These are phyloP conservation scores for Drosophila leonis DNA, from an alignment of 2,888 invertebrate species.

Conservation along the genomic window DNA sequence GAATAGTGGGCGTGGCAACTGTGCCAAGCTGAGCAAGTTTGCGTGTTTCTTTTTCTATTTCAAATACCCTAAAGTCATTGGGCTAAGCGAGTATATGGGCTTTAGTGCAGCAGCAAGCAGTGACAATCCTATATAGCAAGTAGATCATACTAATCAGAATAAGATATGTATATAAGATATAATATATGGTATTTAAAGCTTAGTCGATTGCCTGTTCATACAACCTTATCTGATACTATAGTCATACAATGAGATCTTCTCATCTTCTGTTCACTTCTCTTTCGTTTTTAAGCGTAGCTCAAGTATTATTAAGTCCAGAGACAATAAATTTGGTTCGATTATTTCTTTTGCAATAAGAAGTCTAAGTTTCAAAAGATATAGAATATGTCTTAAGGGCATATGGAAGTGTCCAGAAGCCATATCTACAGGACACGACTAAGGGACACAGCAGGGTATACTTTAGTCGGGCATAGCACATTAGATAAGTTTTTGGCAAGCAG, in stretches of 20 bases:
- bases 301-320: background rate
- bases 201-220: too few species aligned
- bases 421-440: too few species aligned
- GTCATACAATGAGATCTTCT: too few species aligned
- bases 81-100: background rate
- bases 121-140: background rate
- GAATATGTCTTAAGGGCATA: too few species aligned
- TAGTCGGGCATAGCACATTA: background rate
- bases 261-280: background rate
- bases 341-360: too few species aligned
- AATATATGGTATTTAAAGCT: too few species aligned
- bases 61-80: background rate
- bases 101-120: background rate
- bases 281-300: background rate
- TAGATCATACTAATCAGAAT: background rate
- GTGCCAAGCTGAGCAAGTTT: background rate
- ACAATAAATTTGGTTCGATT: background rate
- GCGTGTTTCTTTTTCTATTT: background rate
- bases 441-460: too few species aligned
- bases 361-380: too few species aligned
- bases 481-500: background rate
- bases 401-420: too few species aligned
- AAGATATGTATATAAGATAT: too few species aligned
- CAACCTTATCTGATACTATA: too few species aligned
- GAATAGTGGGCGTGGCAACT: conserved; percentile 6